Evolutionary conservation across 2,888 invertebrate species (phyloP).

Genomic region (Plagiodera versicolora): DNA sequence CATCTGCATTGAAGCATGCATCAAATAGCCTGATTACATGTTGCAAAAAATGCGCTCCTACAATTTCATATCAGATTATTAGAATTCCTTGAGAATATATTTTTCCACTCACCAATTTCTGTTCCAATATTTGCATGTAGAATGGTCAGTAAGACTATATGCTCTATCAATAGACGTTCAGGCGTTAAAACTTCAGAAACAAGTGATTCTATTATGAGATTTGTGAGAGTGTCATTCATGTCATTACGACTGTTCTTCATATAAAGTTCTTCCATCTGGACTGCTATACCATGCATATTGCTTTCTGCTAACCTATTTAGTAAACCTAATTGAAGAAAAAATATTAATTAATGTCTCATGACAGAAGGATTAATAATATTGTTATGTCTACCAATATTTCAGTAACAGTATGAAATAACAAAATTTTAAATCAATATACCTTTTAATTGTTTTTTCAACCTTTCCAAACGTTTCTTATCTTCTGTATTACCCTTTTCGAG

Average conservation of each 20-base stretch:
- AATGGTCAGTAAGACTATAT: slow-evolving; percentile 78
- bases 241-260: slow-evolving; percentile 78
- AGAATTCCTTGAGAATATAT: too few species aligned
- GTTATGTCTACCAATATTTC: too few species aligned
- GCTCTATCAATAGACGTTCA: slow-evolving; percentile 79
- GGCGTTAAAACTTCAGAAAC: slow-evolving; percentile 65
- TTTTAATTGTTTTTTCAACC: slow-evolving; percentile 80
- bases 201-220: slow-evolving; percentile 71
- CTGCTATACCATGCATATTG: slow-evolving; percentile 82
- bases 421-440: slow-evolving; percentile 56
- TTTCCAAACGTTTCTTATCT: slow-evolving; percentile 58
- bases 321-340: slow-evolving; percentile 57
- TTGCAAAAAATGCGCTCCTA: slow-evolving; percentile 82
- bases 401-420: too few species aligned
- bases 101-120: slow-evolving; percentile 73
- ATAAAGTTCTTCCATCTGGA: slow-evolving; percentile 79
- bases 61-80: too few species aligned
- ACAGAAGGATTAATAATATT: too few species aligned
- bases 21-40: slow-evolving; percentile 70
- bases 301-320: slow-evolving; percentile 85
- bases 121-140: slow-evolving; percentile 88
- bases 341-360: too few species aligned
- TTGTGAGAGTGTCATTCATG: slow-evolving; percentile 75
- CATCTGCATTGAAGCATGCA: slow-evolving; percentile 56
- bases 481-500: slow-evolving; percentile 50